These are phyloP conservation scores for Amphiprion clarkii DNA, from an alignment of 2,797 vertebrate species.

Conservation along the genomic window DNA sequence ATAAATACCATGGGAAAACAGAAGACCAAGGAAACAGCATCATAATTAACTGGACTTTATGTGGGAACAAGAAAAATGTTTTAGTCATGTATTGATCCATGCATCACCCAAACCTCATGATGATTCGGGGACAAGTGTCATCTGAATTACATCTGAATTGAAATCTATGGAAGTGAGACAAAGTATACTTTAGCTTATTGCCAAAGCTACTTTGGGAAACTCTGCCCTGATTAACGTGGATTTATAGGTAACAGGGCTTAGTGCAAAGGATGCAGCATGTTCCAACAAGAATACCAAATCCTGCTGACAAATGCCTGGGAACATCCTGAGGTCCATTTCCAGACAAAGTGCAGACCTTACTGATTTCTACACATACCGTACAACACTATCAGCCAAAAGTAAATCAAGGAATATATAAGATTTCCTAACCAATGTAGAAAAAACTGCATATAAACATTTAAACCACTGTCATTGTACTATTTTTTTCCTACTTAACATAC, in stretches of 20 bases:
- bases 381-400: not conserved
- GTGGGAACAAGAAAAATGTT: not conserved
- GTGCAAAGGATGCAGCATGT: constrained; percentile 35
- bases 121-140: not conserved
- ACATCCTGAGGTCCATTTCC: constrained; percentile 5
- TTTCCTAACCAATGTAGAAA: not conserved
- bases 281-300: constrained; percentile 51
- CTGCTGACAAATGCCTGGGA: constrained; percentile 23
- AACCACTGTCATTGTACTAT: not conserved
- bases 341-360: constrained; percentile 5
- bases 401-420: not conserved
- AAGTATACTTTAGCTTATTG: not conserved
- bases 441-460: not conserved
- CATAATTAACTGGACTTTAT: constrained; percentile 22
- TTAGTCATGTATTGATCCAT: not conserved
- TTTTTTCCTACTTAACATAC: constrained; percentile 3
- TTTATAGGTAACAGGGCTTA: constrained; percentile 55
- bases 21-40: constrained; percentile 10
- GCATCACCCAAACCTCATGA: not conserved
- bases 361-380: not conserved
- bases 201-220: constrained; percentile 7
- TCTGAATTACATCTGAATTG: not conserved
- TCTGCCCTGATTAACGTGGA: constrained; percentile 36
- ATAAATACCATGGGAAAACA: constrained; percentile 47
- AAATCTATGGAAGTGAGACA: not conserved